Percentiles rank a stretch among this genome's conserved stretches.
Conservation (phyloP, 2,888 invertebrate species). For the Nemotelus nigrinus region DNA sequence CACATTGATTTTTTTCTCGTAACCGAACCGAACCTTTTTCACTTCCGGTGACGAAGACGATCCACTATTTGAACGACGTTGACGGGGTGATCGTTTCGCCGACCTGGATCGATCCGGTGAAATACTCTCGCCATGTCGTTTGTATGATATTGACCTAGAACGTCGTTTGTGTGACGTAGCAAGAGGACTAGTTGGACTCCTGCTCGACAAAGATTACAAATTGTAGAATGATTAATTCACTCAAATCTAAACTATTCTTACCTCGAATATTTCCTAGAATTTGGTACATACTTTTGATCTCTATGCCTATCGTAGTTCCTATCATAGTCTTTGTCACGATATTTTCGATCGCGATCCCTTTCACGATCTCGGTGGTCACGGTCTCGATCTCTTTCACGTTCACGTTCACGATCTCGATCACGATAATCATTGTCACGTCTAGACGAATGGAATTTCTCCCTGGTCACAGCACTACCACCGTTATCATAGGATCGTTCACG, state of each 20-base stretch:
- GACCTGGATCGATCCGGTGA: constrained; percentile 66
- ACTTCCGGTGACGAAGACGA: constrained; percentile 64
- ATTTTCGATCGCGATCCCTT: constrained; percentile 29
- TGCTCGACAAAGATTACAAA: constrained; percentile 42
- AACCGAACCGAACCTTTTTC: constrained; percentile 67
- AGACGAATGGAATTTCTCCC: constrained; percentile 46
- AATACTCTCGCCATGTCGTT: constrained; percentile 60
- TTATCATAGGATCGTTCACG: constrained; percentile 51
- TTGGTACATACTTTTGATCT: constrained; percentile 57
- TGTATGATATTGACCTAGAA: constrained; percentile 60
- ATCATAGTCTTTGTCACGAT: constrained; percentile 40
- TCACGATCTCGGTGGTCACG: constrained; percentile 2
- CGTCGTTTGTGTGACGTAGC: constrained; percentile 53
- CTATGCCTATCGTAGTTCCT: constrained; percentile 60
- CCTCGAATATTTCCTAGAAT: constrained; percentile 58
- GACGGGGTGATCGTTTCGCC: constrained; percentile 62
- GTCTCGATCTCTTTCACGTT: constrained; percentile 24
- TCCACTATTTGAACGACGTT: constrained; percentile 60
- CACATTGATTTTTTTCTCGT: constrained; percentile 86
- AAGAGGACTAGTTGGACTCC: constrained; percentile 60
- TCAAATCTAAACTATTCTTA: constrained; percentile 46
- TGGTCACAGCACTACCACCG: not conserved
- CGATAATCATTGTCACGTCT: constrained; percentile 52
- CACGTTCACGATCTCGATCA: constrained; percentile 29
- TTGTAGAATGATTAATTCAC: not conserved